Conservation (phyloP, 2,113 vertebrate species). For the Mobula birostris region DNA sequence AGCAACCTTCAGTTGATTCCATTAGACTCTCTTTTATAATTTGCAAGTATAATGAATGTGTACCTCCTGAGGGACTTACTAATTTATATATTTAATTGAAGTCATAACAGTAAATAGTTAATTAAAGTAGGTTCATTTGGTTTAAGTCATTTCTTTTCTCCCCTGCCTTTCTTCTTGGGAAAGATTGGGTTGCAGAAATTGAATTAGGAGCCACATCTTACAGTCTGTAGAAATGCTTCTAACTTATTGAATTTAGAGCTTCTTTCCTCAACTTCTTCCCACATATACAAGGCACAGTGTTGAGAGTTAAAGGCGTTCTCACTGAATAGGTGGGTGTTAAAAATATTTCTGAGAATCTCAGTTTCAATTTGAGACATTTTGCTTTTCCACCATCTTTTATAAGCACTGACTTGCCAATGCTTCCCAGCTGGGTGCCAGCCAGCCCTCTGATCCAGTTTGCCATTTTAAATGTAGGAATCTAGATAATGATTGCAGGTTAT, state of each 20-base stretch:
- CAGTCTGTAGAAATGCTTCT: neutral
- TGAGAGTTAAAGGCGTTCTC: constrained; percentile 9
- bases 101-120: constrained; percentile 20
- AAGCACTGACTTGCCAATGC: neutral
- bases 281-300: neutral
- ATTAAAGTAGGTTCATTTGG: neutral
- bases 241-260: neutral
- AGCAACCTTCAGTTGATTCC: constrained; percentile 20
- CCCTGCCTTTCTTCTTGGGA: neutral
- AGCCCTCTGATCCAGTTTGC: neutral
- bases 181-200: constrained; percentile 17
- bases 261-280: constrained; percentile 14
- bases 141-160: neutral
- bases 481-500: neutral
- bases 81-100: constrained; percentile 32
- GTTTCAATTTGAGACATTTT: neutral
- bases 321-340: constrained; percentile 9
- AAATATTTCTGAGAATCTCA: constrained; percentile 7
- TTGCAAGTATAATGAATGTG: constrained; percentile 26
- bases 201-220: neutral
- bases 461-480: neutral
- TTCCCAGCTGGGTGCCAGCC: neutral
- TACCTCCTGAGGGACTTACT: neutral
- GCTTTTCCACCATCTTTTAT: neutral
- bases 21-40: neutral